Evolutionary conservation across 2,797 vertebrate genomes (phyloP), one percentile per base, ranked within the genome.

Genomic region (Rallus crepitans): DNA sequence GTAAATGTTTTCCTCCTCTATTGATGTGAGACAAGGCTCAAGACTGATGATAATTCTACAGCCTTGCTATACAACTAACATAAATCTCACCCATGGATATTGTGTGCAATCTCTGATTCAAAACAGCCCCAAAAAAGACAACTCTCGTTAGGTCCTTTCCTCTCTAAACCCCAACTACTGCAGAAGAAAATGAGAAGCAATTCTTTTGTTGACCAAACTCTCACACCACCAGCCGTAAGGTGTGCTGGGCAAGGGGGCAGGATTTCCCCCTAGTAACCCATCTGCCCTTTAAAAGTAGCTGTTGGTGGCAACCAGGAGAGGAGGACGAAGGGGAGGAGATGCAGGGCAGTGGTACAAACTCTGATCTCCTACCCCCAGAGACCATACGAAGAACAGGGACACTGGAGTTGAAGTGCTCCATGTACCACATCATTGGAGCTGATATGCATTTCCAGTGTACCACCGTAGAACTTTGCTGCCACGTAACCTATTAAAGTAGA

Each of bases 1-100:
- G 52, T 45, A 70, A 93, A 93, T 79, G 47, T 84, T 81, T 94
- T 94, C 73, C 73, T 94, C 82, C 50, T 76, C 77, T 88, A 27
- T 50, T 89, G 85, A 96, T 57, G 89, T 5, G 3, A 94, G 82
- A 90, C 76, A 78, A 88, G 64, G 73, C 70, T 92, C 75, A 83
- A 91, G 82, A 93, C 77, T 82, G 85, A 94, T 0, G 9, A 84
- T 72, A 94, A 76, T 88, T 88, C 84, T 86, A 79, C 66, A 90
- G 83, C 73, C 35, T 88, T 53, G 25, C 82, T 94, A 56, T 64
- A 66, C 65, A 95, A 93, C 82, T 82, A 86, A 76, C 11, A 30
- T 79, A 93, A 88, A 87, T 82, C 82, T 93, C 78, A 45, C 37
- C 63, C 80, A 82, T 37, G 39, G 85, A 53, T 93, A 91, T 79